Base-by-base conservation (phyloP, 2,888 invertebrate genomes). In the Drosophila subquinaria region DNA sequence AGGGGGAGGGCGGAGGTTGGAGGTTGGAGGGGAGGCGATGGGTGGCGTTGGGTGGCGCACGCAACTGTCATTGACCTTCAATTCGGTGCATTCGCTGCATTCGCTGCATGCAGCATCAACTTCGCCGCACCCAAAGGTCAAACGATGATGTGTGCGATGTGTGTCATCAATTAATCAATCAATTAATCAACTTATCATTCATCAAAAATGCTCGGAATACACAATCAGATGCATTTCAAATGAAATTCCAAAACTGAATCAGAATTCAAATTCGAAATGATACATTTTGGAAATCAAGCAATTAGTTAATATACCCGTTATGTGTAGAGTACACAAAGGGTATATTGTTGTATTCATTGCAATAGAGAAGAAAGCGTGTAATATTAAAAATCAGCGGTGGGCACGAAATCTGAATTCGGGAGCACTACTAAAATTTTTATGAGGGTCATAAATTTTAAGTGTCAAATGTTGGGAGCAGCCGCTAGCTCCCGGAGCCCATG, bases 31-130 rank as follows among this genome's bases (percentile, higher is more conserved):
- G 69, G 47, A 10, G 4, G 30, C 15, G n/a, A 9, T 13, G 45
- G 15, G 51, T 17, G 17, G 35, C 13, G 72, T 13, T 13, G 8
- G 45, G 45, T 45, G 81, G 87, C 75, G 78, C 83, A 83, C 87
- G 89, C 83, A 88, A 88, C 83, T 84, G 83, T 84, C 83, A 84
- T 84, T 84, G 83, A 88, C 83, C 83, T 84, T 84, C 83, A 84
- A 84, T 81, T 77, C 76, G 66, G 47, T 84, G 83, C 88, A 86
- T 68, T 83, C 75, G 81, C 35, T 69, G 81, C 76, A 76, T 40
- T 57, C 63, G 55, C 48, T 38, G 53, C 55, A 43, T 23, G 60
- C 52, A 47, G 56, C 60, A 53, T 42, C 76, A 40, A 56, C 61
- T 68, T 62, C 86, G 78, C 87, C 89, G 89, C 83, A 83, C 83